Conservation (phyloP, 2,888 invertebrate genomes). For the Pyrgus malvae region DNA sequence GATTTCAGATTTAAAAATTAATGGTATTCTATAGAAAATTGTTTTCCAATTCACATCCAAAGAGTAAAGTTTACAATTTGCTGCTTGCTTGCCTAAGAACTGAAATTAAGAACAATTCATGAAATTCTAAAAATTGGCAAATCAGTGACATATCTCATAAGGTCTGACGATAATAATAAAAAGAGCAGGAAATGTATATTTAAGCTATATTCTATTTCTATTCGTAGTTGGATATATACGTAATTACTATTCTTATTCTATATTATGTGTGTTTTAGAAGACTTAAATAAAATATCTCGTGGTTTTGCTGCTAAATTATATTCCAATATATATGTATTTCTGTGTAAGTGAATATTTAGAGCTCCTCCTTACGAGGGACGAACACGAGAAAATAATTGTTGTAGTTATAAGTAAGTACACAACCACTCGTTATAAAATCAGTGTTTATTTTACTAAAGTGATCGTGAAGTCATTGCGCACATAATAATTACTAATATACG, state of each 20-base stretch:
- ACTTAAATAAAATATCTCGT: constrained; percentile 29
- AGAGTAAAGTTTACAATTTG: too few species aligned
- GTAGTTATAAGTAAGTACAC: constrained; percentile 16
- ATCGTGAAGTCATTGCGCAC: constrained; percentile 68
- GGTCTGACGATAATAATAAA: constrained; percentile 25
- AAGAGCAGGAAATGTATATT: constrained; percentile 19
- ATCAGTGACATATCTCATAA: constrained; percentile 19
- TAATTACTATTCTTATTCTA: constrained; percentile 31
- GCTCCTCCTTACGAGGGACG: constrained; percentile 20
- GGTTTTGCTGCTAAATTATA: constrained; percentile 30
- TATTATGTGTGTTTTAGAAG: constrained; percentile 34
- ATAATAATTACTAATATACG: constrained; percentile 60
- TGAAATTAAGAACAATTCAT: too few species aligned
- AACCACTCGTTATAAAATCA: constrained; percentile 17
- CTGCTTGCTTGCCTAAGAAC: too few species aligned
- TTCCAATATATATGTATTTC: constrained; percentile 32
- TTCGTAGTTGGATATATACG: constrained; percentile 37
- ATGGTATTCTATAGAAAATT: too few species aligned
- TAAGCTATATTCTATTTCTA: constrained; percentile 31
- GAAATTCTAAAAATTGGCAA: constrained; percentile 2
- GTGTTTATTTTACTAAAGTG: constrained; percentile 43
- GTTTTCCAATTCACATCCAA: too few species aligned
- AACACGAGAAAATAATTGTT: constrained; percentile 4
- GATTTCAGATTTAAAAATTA: too few species aligned
- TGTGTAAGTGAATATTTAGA: constrained; percentile 28